Evolutionary conservation across 2,113 vertebrate genomes (phyloP).

Genomic region (Gallinago undulata): DNA sequence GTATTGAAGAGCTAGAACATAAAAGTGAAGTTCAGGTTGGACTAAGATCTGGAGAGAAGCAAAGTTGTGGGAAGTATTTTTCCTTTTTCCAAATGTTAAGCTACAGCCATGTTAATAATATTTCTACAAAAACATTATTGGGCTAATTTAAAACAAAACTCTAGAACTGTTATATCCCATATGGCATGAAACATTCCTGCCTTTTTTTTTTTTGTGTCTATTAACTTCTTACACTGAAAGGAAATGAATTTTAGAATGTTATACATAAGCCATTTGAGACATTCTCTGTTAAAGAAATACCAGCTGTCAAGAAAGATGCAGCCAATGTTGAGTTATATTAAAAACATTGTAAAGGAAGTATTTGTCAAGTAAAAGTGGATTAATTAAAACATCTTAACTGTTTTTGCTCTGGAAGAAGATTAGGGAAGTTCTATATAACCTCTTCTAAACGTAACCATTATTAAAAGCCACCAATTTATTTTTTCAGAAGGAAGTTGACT

Average conservation of each 20-base stretch:
- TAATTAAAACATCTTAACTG: conserved; percentile 41
- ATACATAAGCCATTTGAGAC: conserved; percentile 54
- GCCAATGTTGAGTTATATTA: conserved; percentile 46
- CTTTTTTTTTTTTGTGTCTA: neutral
- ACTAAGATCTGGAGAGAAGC: neutral
- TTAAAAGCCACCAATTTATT: neutral
- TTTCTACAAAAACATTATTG: conserved; percentile 20
- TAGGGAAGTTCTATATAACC: neutral
- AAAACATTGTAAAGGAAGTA: conserved; percentile 51
- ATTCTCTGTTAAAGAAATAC: conserved; percentile 58
- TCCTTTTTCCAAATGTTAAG: neutral
- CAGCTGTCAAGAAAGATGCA: conserved; percentile 60
- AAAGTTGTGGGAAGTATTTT: neutral
- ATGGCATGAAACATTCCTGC: conserved; percentile 16
- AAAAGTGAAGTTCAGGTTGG: neutral
- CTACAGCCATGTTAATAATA: neutral
- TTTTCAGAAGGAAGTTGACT: neutral
- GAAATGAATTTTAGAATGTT: conserved; percentile 70
- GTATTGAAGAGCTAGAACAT: neutral
- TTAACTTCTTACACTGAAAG: conserved; percentile 57
- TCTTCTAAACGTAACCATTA: neutral
- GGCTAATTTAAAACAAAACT: conserved; percentile 42
- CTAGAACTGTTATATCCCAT: conserved; percentile 4
- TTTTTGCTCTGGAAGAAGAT: neutral
- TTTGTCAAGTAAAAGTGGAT: conserved; percentile 5